Evolutionary conservation across 2,113 vertebrate genomes (phyloP).

Genomic region (Myiozetetes cayanensis): DNA sequence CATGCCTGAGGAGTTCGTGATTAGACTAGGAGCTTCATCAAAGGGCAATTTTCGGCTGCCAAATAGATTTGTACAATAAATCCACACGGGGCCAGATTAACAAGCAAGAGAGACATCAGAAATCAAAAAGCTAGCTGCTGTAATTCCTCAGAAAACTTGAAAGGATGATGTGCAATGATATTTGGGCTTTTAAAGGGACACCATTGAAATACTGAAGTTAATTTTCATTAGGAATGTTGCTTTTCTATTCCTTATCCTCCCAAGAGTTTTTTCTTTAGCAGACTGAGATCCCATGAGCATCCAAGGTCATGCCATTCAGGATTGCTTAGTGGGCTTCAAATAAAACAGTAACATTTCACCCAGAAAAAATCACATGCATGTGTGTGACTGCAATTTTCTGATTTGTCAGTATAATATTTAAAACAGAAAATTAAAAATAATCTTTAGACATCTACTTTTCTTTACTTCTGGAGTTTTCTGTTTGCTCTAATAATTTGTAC

Average conservation of each 20-base stretch:
- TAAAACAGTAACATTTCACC: not conserved
- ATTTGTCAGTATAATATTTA: not conserved
- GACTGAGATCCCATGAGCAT: not conserved
- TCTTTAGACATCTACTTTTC: not conserved
- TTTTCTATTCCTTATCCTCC: not conserved
- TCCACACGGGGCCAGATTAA: conserved; percentile 59
- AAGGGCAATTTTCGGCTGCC: conserved; percentile 64
- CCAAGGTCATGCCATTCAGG: not conserved
- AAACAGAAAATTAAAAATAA: not conserved
- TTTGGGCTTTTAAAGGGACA: conserved; percentile 28
- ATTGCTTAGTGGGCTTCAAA: not conserved
- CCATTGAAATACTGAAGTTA: not conserved
- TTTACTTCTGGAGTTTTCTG: not conserved
- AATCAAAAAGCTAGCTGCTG: conserved; percentile 58
- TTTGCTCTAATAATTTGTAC: not conserved
- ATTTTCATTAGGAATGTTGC: conserved; percentile 1
- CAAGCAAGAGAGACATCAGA: conserved; percentile 58
- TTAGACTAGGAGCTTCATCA: conserved; percentile 48
- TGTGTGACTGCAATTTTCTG: not conserved
- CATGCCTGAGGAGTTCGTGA: conserved; percentile 33
- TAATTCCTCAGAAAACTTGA: conserved; percentile 63
- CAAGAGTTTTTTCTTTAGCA: not conserved
- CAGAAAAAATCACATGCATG: not conserved
- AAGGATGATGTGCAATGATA: conserved; percentile 41
- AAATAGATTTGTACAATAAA: conserved; percentile 66